Conservation (phyloP, 2,797 vertebrate genomes). For the Decapterus maruadsi region DNA sequence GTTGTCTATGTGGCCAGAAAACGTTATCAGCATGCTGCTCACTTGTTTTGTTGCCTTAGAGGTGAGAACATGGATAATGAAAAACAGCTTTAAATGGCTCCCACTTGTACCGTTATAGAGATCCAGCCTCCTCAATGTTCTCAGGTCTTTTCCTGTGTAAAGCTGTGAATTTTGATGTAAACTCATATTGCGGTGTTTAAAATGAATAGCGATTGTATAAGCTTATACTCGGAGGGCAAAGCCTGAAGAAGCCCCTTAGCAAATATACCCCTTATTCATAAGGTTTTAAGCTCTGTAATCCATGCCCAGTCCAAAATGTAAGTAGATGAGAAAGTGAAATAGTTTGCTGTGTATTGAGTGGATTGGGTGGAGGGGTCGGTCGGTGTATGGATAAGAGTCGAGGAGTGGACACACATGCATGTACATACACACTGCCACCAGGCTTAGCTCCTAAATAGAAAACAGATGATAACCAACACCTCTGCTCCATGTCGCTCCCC, state of each 20-base stretch:
- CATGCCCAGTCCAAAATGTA: slow-evolving; percentile 35
- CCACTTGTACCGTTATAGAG: slow-evolving; percentile 20
- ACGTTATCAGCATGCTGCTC: slow-evolving; percentile 18
- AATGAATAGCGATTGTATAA: slow-evolving; percentile 28
- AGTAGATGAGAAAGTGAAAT: slow-evolving; percentile 46
- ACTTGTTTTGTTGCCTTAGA: slow-evolving; percentile 27
- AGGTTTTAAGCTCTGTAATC: slow-evolving; percentile 50
- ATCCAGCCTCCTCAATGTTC: slow-evolving; percentile 20
- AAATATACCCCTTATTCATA: slow-evolving; percentile 34
- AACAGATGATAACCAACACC: slow-evolving; percentile 64
- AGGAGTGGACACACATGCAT: slow-evolving; percentile 32
- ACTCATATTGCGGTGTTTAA: slow-evolving; percentile 12
- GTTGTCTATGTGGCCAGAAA: slow-evolving; percentile 11
- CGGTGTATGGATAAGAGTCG: slow-evolving; percentile 44
- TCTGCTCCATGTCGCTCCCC: slow-evolving; percentile 46
- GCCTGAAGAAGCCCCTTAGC: slow-evolving; percentile 12
- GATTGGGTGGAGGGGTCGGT: slow-evolving; percentile 45
- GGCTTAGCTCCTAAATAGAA: slow-evolving; percentile 53
- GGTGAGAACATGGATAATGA: slow-evolving; percentile 25
- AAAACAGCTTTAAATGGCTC: slow-evolving; percentile 49
- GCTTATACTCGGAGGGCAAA: slow-evolving; percentile 8
- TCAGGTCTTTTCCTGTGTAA: slow-evolving; percentile 19
- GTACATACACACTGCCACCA: neutral
- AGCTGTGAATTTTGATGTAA: slow-evolving; percentile 28
- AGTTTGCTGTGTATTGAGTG: slow-evolving; percentile 31